phyloP scores from a whole-genome alignment of 2,113 vertebrate species.

The Salvelinus alpinus region DNA sequence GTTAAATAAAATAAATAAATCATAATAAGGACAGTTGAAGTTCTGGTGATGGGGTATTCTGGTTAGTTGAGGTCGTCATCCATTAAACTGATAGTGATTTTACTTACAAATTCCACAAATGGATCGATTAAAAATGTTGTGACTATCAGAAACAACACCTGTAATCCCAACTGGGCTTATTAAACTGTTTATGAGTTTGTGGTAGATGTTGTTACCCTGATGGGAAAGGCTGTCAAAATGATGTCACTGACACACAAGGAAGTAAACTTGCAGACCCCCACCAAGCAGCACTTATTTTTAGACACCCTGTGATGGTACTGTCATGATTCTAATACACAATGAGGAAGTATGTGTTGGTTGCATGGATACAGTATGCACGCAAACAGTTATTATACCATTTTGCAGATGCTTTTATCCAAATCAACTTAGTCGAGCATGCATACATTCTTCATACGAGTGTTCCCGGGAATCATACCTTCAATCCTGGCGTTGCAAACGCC shows the following conservation, averaged over 20 bases:
- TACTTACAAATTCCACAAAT: background rate
- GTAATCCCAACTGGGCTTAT: too few relatives aligned
- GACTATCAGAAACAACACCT: background rate
- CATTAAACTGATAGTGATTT: background rate
- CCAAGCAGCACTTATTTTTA: conserved; percentile 53
- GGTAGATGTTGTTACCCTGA: background rate
- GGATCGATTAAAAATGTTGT: too few relatives aligned
- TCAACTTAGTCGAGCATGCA: too few relatives aligned
- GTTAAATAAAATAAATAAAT: too few relatives aligned
- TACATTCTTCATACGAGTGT: too few relatives aligned
- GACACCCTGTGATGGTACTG: conserved; percentile 25
- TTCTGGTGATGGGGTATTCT: too few relatives aligned
- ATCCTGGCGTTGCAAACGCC: too few relatives aligned
- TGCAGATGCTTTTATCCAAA: too few relatives aligned
- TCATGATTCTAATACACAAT: conserved; percentile 3
- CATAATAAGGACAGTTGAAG: too few relatives aligned
- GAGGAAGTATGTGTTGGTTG: conserved; percentile 40
- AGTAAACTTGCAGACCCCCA: conserved; percentile 15
- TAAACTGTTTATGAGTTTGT: too few relatives aligned
- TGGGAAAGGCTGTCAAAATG: conserved; percentile 15
- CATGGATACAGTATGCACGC: background rate
- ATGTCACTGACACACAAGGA: conserved; percentile 31
- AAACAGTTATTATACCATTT: too few relatives aligned
- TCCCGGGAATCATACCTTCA: too few relatives aligned
- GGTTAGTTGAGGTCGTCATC: background rate